Evolutionary conservation across 2,888 invertebrate species (phyloP), one percentile per base, ranked within the genome.

Genomic region (Nasonia oneida): DNA sequence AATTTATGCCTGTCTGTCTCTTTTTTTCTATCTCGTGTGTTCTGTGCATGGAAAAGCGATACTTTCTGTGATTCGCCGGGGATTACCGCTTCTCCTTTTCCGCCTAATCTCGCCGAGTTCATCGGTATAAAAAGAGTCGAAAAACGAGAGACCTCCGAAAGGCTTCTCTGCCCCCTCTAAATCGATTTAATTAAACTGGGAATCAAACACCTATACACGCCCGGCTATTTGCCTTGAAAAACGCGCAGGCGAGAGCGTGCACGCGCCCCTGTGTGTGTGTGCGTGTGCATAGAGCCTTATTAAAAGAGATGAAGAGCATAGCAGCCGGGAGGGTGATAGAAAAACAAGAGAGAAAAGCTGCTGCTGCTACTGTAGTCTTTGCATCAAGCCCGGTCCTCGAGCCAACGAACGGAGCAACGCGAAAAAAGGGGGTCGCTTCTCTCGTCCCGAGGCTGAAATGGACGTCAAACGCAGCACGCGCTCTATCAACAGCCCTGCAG

Each of bases 151-250:
- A 10, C 33, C 29, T 2, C 29, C 64, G n/a, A n/a, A 6, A n/a
- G 57, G n/a, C 64, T 29, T 23, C 23, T 23, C 23, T 29, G 23
- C 33, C 47, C 47, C 4, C 23, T 42, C 18, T 33, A 70, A 76
- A 71, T 61, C 61, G 81, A 80, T 81, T 85, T 85, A 85, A 85
- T 85, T 81, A 85, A 85, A 81, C 71, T 77, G 10, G 61, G 29
- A 71, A 61, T 77, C 47, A 73, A 85, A 81, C 79, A 80, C 33
- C 50, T 37, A 12, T 53, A 53, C 33, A 18, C 67, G 39, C 39
- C 18, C 37, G 42, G 74, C 67, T 79, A 23, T 74, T 79, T 73
- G 12, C 70, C 70, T 50, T 5, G 83, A 39, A 83, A 61, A 29
- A 83, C 67, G 33, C 29, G 29, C 64, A 33, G 33, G 64, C 64